Percentiles rank a stretch among this genome's conserved stretches.
These are phyloP conservation scores for Drosophila erecta DNA, from an alignment of 1,140 invertebrate genomes.

Conservation along the genomic window DNA sequence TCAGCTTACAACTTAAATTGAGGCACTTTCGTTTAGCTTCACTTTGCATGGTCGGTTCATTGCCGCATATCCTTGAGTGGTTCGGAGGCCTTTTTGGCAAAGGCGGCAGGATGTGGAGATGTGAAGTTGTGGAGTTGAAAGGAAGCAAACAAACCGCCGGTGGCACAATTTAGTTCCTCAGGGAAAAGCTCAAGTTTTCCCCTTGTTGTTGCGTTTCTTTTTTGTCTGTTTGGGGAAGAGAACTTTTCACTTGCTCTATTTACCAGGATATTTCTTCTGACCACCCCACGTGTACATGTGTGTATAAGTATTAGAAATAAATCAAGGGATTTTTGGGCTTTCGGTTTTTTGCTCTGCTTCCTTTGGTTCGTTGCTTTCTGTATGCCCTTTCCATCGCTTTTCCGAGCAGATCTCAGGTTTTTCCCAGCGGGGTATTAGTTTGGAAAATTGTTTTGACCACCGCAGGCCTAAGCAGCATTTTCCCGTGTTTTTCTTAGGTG, in stretches of 20 bases:
- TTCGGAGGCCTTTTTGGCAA: conserved; percentile 27
- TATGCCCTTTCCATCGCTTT: conserved; percentile 15
- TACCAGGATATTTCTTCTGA: conserved; percentile 46
- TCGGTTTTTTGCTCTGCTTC: conserved; percentile 52
- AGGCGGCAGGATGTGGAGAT: conserved; percentile 17
- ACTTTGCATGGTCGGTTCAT: conserved; percentile 76
- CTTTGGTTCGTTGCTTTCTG: conserved; percentile 35
- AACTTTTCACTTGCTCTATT: conserved; percentile 80
- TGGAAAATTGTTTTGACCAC: conserved; percentile 77
- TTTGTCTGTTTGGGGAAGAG: conserved; percentile 7
- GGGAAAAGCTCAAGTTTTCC: conserved; percentile 68
- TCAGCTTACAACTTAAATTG: conserved; percentile 83
- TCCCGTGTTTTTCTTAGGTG: conserved; percentile 53
- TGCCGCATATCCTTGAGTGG: conserved; percentile 68
- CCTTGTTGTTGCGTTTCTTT: conserved; percentile 39
- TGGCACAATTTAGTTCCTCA: conserved; percentile 80
- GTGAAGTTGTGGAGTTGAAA: conserved; percentile 12
- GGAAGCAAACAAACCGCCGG: conserved; percentile 71
- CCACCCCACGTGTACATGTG: neutral
- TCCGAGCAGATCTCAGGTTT: conserved; percentile 23
- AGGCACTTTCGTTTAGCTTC: conserved; percentile 82
- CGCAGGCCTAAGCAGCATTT: conserved; percentile 73
- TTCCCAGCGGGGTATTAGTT: conserved; percentile 68
- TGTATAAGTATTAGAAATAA: conserved; percentile 75
- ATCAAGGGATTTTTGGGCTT: conserved; percentile 82